Evolutionary conservation across 2,113 vertebrate genomes (phyloP), one percentile per base, ranked within the genome.

Genomic region (Siniperca chuatsi): DNA sequence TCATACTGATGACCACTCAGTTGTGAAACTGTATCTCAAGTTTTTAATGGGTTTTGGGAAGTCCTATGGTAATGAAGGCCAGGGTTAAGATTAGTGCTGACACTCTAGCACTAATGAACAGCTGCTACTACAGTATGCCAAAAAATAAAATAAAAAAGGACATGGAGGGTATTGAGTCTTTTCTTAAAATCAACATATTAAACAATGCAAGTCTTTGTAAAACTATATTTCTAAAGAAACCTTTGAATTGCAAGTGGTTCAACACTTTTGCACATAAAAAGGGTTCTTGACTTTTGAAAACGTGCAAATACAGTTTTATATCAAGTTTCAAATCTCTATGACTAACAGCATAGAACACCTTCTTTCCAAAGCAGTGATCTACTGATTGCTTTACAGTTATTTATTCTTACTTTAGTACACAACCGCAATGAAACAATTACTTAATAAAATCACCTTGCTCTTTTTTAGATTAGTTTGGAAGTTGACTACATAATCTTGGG

Each of bases 11-110:
- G 64, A 54, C 61, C 40, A 25, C n/a, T 78, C 42, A 57, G 55
- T 58, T 82, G 57, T 57, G 37, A 81, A 87, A 80, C 46, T 35
- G 68, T 78, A 68, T 44, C 60, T 73, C 21, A 10, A 25, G 3
- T 80, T 77, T 67, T 88, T 65, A 83, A 90, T 81, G 73, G 75
- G 67, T 54, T 84, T 55, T 54, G 8, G 42, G 58, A 73, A 54
- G 55, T 20, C n/a, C 7, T 35, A 5, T 66, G 52, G 64, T 72
- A 55, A 82, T 75, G 76, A 82, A 60, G 78, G 54, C 46, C 71
- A 15, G 42, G 40, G 20, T 81, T 72, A 52, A 62, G 52, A 86
- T 66, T 54, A 81, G 58, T n/a, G 69, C 79, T 62, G 77, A 54
- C 52, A 54, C 52, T 21, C 9, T 3, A 29, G 76, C 48, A 4